Conservation (phyloP, 2,797 vertebrate genomes). For the Mareca strepera region DNA sequence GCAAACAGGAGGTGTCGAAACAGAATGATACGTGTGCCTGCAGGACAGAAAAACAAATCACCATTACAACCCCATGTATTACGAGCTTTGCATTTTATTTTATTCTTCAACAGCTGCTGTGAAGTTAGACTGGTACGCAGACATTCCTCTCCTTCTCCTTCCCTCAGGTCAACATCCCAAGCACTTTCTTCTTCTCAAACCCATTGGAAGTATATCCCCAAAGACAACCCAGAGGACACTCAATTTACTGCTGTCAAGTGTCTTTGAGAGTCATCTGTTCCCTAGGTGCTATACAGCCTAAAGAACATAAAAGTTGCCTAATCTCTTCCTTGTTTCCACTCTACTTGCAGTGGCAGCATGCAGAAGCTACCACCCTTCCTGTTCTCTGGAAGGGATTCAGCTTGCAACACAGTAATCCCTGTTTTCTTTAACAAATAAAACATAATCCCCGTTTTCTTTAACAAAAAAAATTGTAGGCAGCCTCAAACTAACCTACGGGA, state of each 20-base stretch:
- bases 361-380: not conserved
- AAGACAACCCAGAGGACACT: not conserved
- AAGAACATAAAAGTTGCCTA: not conserved
- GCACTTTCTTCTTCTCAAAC: not conserved
- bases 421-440: not conserved
- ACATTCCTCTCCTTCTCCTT: not conserved
- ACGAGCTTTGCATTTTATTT: not conserved
- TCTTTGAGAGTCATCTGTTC: not conserved
- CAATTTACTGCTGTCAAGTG: not conserved
- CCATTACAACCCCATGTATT: constrained; percentile 1
- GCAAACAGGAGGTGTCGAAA: constrained; percentile 84
- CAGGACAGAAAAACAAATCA: constrained; percentile 26
- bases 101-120: not conserved
- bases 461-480: not conserved
- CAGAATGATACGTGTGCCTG: constrained; percentile 91
- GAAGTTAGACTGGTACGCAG: not conserved
- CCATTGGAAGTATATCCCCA: not conserved
- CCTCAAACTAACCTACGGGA: not conserved
- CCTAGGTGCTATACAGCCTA: rapidly evolving
- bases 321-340: not conserved
- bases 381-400: not conserved
- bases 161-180: not conserved
- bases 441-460: not conserved
- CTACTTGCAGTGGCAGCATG: not conserved
- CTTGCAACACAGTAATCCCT: not conserved